Conservation (phyloP, 2,888 invertebrate genomes). For the Caenorhabditis sulstoni region DNA sequence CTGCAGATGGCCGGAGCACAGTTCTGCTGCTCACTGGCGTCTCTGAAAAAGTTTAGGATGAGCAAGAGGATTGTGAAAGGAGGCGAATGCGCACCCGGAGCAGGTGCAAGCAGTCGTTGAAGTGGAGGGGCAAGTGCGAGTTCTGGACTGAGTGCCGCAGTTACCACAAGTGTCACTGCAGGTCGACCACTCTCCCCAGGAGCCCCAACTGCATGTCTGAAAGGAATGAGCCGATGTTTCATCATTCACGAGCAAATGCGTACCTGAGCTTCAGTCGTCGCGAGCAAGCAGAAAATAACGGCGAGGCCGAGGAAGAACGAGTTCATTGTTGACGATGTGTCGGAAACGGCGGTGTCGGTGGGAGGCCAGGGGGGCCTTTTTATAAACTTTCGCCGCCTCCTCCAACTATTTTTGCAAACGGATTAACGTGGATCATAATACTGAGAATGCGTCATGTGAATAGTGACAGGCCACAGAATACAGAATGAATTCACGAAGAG, state of each 20-base stretch:
- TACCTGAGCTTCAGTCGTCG: slow-evolving; percentile 37
- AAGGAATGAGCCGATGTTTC: slow-evolving; percentile 30
- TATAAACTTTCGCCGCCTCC: slow-evolving; percentile 40
- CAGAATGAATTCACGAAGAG: slow-evolving; percentile 3
- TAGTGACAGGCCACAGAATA: slow-evolving; percentile 6
- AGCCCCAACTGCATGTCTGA: slow-evolving; percentile 61
- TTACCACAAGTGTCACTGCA: slow-evolving; percentile 72
- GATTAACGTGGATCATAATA: slow-evolving; percentile 53
- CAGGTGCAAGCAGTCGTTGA: slow-evolving; percentile 36
- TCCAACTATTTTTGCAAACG: slow-evolving; percentile 54
- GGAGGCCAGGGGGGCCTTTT: slow-evolving; percentile 1
- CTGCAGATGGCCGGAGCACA: slow-evolving; percentile 47
- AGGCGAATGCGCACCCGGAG: slow-evolving; percentile 16
- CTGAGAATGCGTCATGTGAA: slow-evolving; percentile 37
- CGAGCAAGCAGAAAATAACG: slow-evolving; percentile 14
- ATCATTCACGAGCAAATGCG: neutral
- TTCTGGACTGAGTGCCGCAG: slow-evolving; percentile 65
- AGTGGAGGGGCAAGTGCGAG: slow-evolving; percentile 32
- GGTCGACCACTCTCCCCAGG: slow-evolving; percentile 69
- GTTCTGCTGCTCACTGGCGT: slow-evolving; percentile 27
- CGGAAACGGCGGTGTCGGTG: slow-evolving; percentile 8
- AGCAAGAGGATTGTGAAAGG: neutral
- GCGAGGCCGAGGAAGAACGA: slow-evolving; percentile 19
- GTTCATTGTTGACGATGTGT: slow-evolving; percentile 28
- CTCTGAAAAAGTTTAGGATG: slow-evolving; percentile 18